phyloP scores from a whole-genome alignment of 2,113 vertebrate species.

The Brachyistius frenatus region DNA sequence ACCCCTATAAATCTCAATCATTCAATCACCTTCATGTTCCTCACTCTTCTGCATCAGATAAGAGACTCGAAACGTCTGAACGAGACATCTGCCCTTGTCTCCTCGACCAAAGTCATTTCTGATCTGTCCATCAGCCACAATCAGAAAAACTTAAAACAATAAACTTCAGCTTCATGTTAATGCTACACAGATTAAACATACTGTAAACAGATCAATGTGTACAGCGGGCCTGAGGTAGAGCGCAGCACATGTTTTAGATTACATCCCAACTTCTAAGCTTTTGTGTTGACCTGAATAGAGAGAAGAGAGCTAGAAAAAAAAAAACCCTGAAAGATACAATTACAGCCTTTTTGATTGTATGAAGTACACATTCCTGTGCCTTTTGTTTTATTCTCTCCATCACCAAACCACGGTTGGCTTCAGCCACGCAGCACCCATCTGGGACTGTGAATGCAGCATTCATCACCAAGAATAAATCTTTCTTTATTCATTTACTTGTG shows the following conservation, averaged over 20 bases:
- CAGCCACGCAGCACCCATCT: constrained; percentile 28
- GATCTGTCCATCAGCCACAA: constrained; percentile 5
- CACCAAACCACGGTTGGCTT: background rate
- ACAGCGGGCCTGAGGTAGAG: constrained; percentile 19
- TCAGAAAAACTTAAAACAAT: constrained; percentile 1
- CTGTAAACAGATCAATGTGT: constrained; percentile 49
- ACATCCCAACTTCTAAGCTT: constrained; percentile 56
- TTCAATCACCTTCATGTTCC: constrained; percentile 45
- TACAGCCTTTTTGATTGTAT: constrained; percentile 60
- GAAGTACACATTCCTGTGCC: constrained; percentile 36
- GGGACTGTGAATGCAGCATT: constrained; percentile 24
- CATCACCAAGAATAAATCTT: constrained; percentile 24
- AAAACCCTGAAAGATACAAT: constrained; percentile 58
- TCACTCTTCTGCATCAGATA: constrained; percentile 19
- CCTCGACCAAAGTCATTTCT: background rate
- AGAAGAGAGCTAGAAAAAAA: constrained; percentile 26
- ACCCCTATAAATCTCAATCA: constrained; percentile 75
- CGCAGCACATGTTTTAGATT: constrained; percentile 69
- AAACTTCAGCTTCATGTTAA: constrained; percentile 4
- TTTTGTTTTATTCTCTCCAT: constrained; percentile 53
- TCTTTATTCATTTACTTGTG: constrained; percentile 6
- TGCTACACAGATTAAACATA: constrained; percentile 42
- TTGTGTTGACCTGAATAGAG: constrained; percentile 64
- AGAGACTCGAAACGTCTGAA: constrained; percentile 21
- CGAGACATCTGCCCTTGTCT: constrained; percentile 18